Base-by-base conservation (phyloP, 2,113 vertebrate species). In the Paratilapia polleni region DNA sequence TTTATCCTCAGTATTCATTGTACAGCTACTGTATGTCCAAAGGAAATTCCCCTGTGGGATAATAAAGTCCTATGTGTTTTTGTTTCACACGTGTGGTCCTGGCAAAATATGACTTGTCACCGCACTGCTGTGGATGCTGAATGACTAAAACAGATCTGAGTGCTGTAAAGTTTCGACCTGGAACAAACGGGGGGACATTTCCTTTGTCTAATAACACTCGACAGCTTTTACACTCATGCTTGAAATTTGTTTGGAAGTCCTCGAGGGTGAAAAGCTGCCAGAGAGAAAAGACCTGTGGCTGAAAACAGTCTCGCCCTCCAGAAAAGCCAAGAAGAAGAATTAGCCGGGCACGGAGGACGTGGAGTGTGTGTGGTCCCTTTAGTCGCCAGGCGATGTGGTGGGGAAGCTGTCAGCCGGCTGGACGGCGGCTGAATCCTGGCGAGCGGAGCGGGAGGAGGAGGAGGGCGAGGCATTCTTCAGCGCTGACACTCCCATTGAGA, bases 301-400 rank as follows among this genome's bases (percentile, higher is more conserved):
- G 84, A 87, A 73, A 82, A 89, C 80, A 77, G 64, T 84, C 78
- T 83, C 58, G 31, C 49, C 87, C 88, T 54, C 68, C 59, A 66
- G 26, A 89, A 87, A 89, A 88, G 91, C 81, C 82, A 74, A 85
- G 82, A 81, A 92, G 90, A 89, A 91, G 80, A 87, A 89, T 90
- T 17, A 81, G 82, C 75, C 61, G 1, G 83, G 81, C 81, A 56
- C 28, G 86, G 80, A 82, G 78, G 80, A 76, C 77, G 19, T 17
- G 70, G 73, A 78, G 80, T 0, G 75, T 70, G 94, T 94, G 94
- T 95, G 94, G 94, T 95, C 94, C 90, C 85, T 91, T 93, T 92
- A 91, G 92, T 91, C 84, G 86, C 82, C 57, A 49, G 91, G 90
- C 89, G 84, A 82, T 62, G 81, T 54, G 84, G 77, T 10, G 86